Evolutionary conservation across 2,113 vertebrate genomes (phyloP).

Genomic region (Steatornis caripensis): DNA sequence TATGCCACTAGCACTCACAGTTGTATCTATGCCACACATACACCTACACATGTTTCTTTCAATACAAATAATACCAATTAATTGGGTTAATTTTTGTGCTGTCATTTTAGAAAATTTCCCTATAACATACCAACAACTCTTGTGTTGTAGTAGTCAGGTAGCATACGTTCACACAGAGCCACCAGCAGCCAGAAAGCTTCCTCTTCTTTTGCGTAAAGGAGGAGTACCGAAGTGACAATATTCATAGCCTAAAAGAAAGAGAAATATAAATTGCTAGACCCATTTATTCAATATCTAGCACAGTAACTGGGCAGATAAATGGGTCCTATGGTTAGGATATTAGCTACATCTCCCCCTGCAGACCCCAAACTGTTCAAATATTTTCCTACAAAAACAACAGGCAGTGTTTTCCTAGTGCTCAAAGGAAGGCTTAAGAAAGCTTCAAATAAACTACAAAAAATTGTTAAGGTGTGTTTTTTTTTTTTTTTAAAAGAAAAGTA

Average conservation of each 20-base stretch:
- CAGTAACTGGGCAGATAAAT: not conserved
- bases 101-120: not conserved
- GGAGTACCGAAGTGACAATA: slow-evolving; percentile 95
- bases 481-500: not conserved
- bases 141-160: slow-evolving; percentile 98
- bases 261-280: not conserved
- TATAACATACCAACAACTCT: slow-evolving; percentile 90
- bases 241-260: slow-evolving; percentile 89
- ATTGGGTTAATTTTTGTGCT: not conserved
- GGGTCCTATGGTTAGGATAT: not conserved
- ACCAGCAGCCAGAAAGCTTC: slow-evolving; percentile 98
- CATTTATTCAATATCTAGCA: not conserved
- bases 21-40: not conserved
- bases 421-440: not conserved
- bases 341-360: not conserved
- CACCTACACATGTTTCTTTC: not conserved
- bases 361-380: not conserved
- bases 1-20: not conserved
- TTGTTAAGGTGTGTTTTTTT: rapidly evolving
- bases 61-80: not conserved
- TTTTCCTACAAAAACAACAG: not conserved
- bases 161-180: slow-evolving; percentile 95
- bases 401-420: not conserved
- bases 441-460: not conserved
- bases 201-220: slow-evolving; percentile 97